phyloP scores from a whole-genome alignment of 2,113 vertebrate genomes.

The Numida meleagris region DNA sequence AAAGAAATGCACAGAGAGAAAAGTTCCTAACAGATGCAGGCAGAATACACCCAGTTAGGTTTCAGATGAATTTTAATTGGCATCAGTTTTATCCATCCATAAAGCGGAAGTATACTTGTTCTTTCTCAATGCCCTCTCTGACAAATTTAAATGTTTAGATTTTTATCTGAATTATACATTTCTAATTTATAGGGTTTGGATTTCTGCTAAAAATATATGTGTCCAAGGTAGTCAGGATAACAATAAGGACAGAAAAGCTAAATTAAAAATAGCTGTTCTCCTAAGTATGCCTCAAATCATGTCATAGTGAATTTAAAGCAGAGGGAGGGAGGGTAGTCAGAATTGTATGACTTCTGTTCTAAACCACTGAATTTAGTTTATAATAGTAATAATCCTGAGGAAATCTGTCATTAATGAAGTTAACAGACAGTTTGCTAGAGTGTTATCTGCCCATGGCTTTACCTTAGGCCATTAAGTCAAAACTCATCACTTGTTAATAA shows the following conservation, averaged over 20 bases:
- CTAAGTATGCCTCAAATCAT: background rate
- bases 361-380: constrained; percentile 16
- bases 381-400: constrained; percentile 9
- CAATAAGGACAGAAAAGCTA: background rate
- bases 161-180: background rate
- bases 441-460: constrained; percentile 30
- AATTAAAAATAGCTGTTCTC: background rate
- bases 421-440: constrained; percentile 37
- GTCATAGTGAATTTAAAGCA: background rate
- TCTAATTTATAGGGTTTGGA: background rate
- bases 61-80: constrained; percentile 67
- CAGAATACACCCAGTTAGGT: background rate
- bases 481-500: constrained; percentile 33
- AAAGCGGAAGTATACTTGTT: background rate
- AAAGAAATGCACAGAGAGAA: constrained; percentile 49
- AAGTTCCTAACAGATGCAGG: constrained; percentile 17
- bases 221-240: background rate
- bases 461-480: constrained; percentile 29
- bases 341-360: background rate
- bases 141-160: background rate
- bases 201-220: background rate
- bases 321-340: background rate
- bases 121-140: background rate
- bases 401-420: constrained; percentile 49
- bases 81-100: constrained; percentile 17